Evolutionary conservation across 1,140 invertebrate species (phyloP), one percentile per base, ranked within the genome.

Genomic region (Bombus pascuorum): DNA sequence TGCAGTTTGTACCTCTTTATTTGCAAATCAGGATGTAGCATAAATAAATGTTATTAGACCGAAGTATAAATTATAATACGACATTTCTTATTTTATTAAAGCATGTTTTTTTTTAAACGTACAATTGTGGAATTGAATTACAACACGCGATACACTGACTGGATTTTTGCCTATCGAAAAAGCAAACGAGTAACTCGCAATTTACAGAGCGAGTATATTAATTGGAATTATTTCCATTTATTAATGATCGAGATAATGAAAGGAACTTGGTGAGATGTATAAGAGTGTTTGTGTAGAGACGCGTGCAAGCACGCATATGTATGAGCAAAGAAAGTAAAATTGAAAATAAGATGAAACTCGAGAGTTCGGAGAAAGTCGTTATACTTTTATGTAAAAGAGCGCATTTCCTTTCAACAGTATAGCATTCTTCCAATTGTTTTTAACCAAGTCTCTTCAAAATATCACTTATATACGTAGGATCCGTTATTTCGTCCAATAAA

Each of bases 401-500:
- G 75, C 90, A 88, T 47, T 88, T 34, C 25, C 37, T 47, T 84
- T 59, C 13, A 88, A 89, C 83, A 53, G 18, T 39, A 18, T 32
- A 37, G 75, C 2, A 42, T 78, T 76, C 10, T 87, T 86, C 86
- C 83, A 90, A 88, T 66, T 89, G 84, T 86, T 44, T 89, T 87
- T 87, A 94, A 86, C 91, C 91, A 34, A 96, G 89, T 86, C 93
- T 91, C 86, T 94, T 94, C 86, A 96, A 90, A 91, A 95, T 78
- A 86, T 97, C 96, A 39, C 92, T 95, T 91, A 97, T 95, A 90
- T 96, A 97, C 79, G 95, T 95, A 83, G 96, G 96, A 91, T 96
- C 95, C 39, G 95, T 92, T 87, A 97, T 96, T 86, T 97, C 96
- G 90, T 96, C 96, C 87, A 97, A 93, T 83, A 97, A 93, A 93